Evolutionary conservation across 1,140 invertebrate species (phyloP).

Genomic region (Belonocnema kinseyi): DNA sequence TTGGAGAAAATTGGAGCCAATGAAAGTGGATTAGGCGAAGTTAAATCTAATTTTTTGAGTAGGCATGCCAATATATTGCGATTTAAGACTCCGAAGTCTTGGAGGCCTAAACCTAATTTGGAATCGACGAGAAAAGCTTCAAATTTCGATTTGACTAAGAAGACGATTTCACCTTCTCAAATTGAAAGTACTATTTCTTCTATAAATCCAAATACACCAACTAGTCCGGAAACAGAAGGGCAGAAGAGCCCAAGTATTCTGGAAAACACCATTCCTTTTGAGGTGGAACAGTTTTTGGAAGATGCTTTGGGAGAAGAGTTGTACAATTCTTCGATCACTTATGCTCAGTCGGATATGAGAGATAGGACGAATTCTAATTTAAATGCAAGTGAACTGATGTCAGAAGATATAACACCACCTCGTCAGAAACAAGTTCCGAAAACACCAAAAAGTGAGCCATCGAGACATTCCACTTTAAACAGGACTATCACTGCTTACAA

Average conservation of each 20-base stretch:
- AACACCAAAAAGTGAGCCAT: constrained; percentile 33
- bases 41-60: constrained; percentile 6
- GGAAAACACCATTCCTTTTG: constrained; percentile 44
- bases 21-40: background rate
- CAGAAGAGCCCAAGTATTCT: background rate
- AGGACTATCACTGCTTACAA: constrained; percentile 46
- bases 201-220: constrained; percentile 37
- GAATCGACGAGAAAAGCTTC: constrained; percentile 53
- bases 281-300: constrained; percentile 59
- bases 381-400: constrained; percentile 45
- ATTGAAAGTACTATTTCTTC: constrained; percentile 44
- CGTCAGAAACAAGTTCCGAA: background rate
- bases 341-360: constrained; percentile 26
- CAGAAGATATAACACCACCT: constrained; percentile 35
- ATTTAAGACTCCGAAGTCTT: constrained; percentile 31
- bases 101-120: constrained; percentile 41
- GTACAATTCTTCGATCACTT: constrained; percentile 46
- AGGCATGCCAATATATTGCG: constrained; percentile 35
- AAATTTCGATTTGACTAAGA: background rate
- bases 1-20: background rate
- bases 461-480: constrained; percentile 40
- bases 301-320: constrained; percentile 61
- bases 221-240: background rate
- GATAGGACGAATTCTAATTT: constrained; percentile 45
- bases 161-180: constrained; percentile 32